Conservation (phyloP, 2,113 vertebrate genomes). For the Tragelaphus buxtoni region DNA sequence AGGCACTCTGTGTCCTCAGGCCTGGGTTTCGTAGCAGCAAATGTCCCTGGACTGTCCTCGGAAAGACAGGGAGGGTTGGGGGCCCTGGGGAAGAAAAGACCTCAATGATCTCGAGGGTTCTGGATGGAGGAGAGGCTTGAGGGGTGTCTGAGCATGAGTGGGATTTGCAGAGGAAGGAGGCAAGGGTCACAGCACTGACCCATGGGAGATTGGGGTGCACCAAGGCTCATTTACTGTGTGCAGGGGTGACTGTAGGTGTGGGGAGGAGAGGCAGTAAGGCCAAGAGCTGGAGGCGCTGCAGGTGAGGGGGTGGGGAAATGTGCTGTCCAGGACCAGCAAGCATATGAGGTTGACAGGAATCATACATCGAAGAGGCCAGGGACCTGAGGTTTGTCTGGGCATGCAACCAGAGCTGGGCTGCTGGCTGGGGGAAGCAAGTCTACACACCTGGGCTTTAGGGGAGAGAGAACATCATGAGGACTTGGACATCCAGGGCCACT, state of each 20-base stretch:
- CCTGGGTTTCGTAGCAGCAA: not conserved
- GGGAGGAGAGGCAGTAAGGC: not conserved
- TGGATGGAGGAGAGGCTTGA: not conserved
- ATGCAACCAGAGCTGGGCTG: not conserved
- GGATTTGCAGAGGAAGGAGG: not conserved
- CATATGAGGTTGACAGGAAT: not conserved
- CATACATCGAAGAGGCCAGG: not conserved
- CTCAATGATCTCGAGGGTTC: not conserved
- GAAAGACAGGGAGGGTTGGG: not conserved
- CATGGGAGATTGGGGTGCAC: rapidly evolving
- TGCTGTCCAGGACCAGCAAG: not conserved
- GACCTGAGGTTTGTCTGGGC: not conserved
- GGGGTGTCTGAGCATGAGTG: not conserved
- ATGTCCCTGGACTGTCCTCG: not conserved
- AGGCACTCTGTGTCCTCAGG: not conserved
- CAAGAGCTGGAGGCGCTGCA: not conserved
- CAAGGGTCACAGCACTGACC: not conserved
- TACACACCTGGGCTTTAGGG: not conserved
- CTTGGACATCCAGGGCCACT: not conserved
- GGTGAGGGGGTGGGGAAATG: not conserved
- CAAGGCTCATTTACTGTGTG: not conserved
- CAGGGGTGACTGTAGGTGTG: too few relatives aligned
- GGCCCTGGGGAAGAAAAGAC: not conserved
- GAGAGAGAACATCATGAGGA: not conserved
- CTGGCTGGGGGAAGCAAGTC: not conserved